These are phyloP conservation scores for Drosophila vallismaia DNA, from an alignment of 2,888 invertebrate genomes.

Conservation along the genomic window DNA sequence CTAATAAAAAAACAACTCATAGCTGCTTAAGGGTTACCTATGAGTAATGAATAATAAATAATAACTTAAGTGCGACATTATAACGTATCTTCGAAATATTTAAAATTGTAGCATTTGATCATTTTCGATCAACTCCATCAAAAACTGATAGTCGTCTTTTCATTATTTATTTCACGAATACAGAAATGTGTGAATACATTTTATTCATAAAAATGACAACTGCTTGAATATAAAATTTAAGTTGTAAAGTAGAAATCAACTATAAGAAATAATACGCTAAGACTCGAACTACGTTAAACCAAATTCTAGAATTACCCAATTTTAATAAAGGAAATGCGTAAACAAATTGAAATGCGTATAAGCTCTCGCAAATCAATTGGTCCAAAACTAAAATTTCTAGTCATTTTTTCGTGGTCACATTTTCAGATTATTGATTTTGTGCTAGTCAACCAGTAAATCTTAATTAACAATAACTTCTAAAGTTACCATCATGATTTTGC, in stretches of 20 bases:
- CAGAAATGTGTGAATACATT: slow-evolving; percentile 6
- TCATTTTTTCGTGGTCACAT: neutral
- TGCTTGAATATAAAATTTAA: slow-evolving; percentile 45
- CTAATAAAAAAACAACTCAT: slow-evolving; percentile 50
- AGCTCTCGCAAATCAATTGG: slow-evolving; percentile 33
- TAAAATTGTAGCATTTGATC: slow-evolving; percentile 35
- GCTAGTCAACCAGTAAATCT: neutral
- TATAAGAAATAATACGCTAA: slow-evolving; percentile 45
- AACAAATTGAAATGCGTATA: slow-evolving; percentile 27
- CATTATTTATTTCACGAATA: slow-evolving; percentile 40
- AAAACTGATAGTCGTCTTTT: slow-evolving; percentile 38
- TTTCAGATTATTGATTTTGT: neutral
- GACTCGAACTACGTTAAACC: slow-evolving; percentile 69
- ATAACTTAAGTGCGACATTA: slow-evolving; percentile 41
- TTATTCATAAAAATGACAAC: slow-evolving; percentile 38
- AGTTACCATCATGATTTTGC: neutral
- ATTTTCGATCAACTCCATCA: slow-evolving; percentile 39
- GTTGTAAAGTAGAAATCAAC: slow-evolving; percentile 42
- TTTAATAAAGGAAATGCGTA: slow-evolving; percentile 42
- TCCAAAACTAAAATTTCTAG: slow-evolving; percentile 6
- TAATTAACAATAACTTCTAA: neutral
- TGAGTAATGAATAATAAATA: slow-evolving; percentile 40
- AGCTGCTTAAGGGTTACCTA: slow-evolving; percentile 30
- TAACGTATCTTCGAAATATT: slow-evolving; percentile 38
- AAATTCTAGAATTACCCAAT: slow-evolving; percentile 49